Evolutionary conservation across 2,797 vertebrate genomes (phyloP).

Genomic region (Crenichthys baileyi): DNA sequence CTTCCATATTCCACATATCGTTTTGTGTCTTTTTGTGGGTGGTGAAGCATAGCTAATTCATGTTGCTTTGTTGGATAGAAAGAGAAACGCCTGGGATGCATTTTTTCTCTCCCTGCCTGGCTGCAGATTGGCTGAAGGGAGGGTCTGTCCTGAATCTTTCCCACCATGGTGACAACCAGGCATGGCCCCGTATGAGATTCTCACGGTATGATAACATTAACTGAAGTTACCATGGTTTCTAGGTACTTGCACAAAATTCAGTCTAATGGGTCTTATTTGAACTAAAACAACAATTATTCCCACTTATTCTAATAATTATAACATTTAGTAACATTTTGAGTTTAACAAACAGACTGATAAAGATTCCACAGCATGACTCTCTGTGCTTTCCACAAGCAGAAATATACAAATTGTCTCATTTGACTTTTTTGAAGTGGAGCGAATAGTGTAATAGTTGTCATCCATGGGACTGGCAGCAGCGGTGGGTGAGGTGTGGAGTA

Average conservation of each 20-base stretch:
- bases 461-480: too few relatives aligned
- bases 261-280: too few relatives aligned
- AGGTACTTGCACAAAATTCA: too few relatives aligned
- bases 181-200: neutral
- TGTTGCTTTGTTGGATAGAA: slow-evolving; percentile 59
- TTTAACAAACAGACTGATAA: neutral
- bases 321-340: neutral
- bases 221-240: neutral
- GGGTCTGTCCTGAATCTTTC: slow-evolving; percentile 39
- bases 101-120: slow-evolving; percentile 55
- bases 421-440: too few relatives aligned
- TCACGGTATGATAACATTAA: neutral
- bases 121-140: slow-evolving; percentile 45
- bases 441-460: neutral
- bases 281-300: too few relatives aligned
- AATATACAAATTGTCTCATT: too few relatives aligned
- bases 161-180: slow-evolving; percentile 37
- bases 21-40: slow-evolving; percentile 48
- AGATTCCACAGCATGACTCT: neutral
- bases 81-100: slow-evolving; percentile 68
- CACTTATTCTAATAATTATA: too few relatives aligned
- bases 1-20: slow-evolving; percentile 54
- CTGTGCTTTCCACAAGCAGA: too few relatives aligned
- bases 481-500: neutral
- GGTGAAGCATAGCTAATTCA: slow-evolving; percentile 60